phyloP scores from a whole-genome alignment of 2,888 invertebrate genomes.

The Caenorhabditis panamensis region DNA sequence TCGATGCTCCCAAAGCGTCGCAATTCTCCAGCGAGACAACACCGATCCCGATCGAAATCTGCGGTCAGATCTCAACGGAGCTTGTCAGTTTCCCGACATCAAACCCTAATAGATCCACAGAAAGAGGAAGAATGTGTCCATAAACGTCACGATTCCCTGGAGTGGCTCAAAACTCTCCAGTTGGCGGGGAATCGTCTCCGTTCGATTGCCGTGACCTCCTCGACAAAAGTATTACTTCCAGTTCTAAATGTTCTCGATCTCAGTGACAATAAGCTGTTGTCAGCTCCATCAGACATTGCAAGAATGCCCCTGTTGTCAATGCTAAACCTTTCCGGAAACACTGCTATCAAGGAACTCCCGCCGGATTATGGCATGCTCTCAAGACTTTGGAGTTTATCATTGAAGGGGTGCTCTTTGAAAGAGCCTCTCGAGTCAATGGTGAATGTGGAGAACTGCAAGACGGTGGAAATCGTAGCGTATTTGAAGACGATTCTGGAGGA shows the following conservation, averaged over 20 bases:
- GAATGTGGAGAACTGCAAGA: slow-evolving; percentile 92
- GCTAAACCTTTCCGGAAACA: slow-evolving; percentile 91
- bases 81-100: slow-evolving; percentile 75
- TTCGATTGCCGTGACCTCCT: slow-evolving; percentile 84
- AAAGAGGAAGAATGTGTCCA: slow-evolving; percentile 73
- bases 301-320: slow-evolving; percentile 93
- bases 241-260: slow-evolving; percentile 95
- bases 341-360: slow-evolving; percentile 85
- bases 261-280: slow-evolving; percentile 89
- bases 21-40: slow-evolving; percentile 67
- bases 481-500: slow-evolving; percentile 86
- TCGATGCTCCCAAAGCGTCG: slow-evolving; percentile 54
- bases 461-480: slow-evolving; percentile 93
- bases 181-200: slow-evolving; percentile 91
- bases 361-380: slow-evolving; percentile 89
- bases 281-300: slow-evolving; percentile 89
- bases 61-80: slow-evolving; percentile 79
- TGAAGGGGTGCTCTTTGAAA: slow-evolving; percentile 88
- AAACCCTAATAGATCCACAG: slow-evolving; percentile 50
- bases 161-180: slow-evolving; percentile 89
- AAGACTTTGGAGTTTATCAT: slow-evolving; percentile 92
- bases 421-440: slow-evolving; percentile 94
- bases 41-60: slow-evolving; percentile 79
- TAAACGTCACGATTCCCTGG: slow-evolving; percentile 87
- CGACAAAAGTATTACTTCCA: slow-evolving; percentile 83